Conservation (phyloP, 2,797 vertebrate genomes). For the Platalea minor region DNA sequence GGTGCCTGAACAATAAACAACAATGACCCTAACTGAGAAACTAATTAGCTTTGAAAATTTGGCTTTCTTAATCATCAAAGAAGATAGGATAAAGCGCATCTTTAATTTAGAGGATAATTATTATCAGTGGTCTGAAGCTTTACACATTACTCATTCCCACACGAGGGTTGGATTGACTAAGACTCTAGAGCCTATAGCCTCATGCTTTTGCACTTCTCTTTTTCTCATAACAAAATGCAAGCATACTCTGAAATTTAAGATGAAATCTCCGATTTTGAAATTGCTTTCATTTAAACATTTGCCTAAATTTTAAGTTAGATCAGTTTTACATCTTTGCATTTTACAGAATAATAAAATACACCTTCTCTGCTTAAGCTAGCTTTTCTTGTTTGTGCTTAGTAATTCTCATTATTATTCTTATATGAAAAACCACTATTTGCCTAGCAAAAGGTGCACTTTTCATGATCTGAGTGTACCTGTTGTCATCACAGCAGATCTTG, state of each 20-base stretch:
- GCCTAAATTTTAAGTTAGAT: neutral
- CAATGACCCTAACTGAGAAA: constrained; percentile 39
- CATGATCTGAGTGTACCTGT: neutral
- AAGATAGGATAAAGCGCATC: constrained; percentile 15
- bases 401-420: neutral
- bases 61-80: constrained; percentile 53
- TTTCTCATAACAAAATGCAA: neutral
- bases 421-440: neutral
- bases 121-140: constrained; percentile 51
- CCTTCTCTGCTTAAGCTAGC: neutral
- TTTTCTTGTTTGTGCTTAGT: neutral
- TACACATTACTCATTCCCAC: constrained; percentile 21
- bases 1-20: constrained; percentile 49
- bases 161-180: neutral
- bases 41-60: constrained; percentile 49
- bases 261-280: neutral
- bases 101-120: constrained; percentile 55
- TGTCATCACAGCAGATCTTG: neutral
- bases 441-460: neutral
- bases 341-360: neutral
- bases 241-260: neutral
- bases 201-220: neutral
- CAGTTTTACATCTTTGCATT: neutral
- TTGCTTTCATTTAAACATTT: neutral
- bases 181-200: neutral